These are phyloP conservation scores for Gymnorhina tibicen DNA, from an alignment of 2,113 vertebrate species.

Conservation along the genomic window DNA sequence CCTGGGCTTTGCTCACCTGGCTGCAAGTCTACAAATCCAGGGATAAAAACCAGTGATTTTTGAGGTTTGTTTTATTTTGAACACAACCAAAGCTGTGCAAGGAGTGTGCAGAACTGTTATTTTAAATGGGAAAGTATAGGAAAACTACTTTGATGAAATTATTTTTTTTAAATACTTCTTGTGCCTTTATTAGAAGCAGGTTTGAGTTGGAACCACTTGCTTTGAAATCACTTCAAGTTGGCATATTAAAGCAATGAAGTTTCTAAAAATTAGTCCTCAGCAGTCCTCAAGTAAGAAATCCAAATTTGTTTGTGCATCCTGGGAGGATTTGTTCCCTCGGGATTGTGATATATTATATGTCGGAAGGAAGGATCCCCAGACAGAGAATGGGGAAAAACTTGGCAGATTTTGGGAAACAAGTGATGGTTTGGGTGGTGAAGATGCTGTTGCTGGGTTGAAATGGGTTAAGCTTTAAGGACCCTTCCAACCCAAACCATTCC, in stretches of 20 bases:
- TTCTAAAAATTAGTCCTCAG: background rate
- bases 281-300: background rate
- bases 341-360: background rate
- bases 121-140: background rate
- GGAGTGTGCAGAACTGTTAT: fast-evolving
- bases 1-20: background rate
- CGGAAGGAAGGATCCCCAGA: background rate
- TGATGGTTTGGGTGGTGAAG: background rate
- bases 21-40: too few species aligned
- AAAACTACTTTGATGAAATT: fast-evolving
- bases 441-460: background rate
- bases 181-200: background rate
- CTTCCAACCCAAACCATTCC: background rate
- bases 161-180: background rate
- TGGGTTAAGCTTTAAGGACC: background rate
- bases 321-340: background rate
- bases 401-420: background rate
- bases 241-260: background rate
- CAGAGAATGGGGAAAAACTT: background rate
- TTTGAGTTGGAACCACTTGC: background rate
- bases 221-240: background rate
- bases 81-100: background rate
- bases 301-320: background rate
- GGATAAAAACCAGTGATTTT: too few species aligned
- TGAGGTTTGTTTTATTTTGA: background rate